phyloP scores from a whole-genome alignment of 2,797 vertebrate genomes.

The Lerista edwardsae region DNA sequence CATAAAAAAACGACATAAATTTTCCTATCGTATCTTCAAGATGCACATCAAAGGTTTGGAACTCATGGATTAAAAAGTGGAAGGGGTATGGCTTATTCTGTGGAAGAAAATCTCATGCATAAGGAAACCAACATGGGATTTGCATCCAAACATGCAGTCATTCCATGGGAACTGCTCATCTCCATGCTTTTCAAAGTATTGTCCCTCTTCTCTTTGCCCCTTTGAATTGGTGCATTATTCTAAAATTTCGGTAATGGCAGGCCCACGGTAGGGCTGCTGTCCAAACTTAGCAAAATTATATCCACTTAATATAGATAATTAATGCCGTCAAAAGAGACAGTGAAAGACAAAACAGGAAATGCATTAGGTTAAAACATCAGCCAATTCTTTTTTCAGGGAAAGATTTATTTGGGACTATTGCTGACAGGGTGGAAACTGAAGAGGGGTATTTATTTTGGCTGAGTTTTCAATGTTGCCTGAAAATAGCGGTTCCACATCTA shows the following conservation, averaged over 20 bases:
- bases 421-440: constrained; percentile 28
- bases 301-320: neutral
- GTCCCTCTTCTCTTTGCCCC: neutral
- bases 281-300: neutral
- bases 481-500: constrained; percentile 42
- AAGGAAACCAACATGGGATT: too few relatives aligned
- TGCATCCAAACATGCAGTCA: too few relatives aligned
- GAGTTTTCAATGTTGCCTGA: constrained; percentile 41
- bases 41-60: too few relatives aligned
- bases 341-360: neutral
- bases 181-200: neutral
- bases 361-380: neutral
- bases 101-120: too few relatives aligned
- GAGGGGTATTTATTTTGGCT: constrained; percentile 47
- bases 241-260: neutral
- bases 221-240: neutral
- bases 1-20: too few relatives aligned
- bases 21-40: too few relatives aligned
- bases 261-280: constrained; percentile 15
- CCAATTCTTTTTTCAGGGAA: neutral
- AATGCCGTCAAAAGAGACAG: neutral
- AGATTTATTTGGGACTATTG: constrained; percentile 5
- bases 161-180: too few relatives aligned
- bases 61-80: too few relatives aligned
- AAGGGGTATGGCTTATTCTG: too few relatives aligned